These are phyloP conservation scores for Okapia johnstoni DNA, from an alignment of 2,113 vertebrate genomes.

Conservation along the genomic window DNA sequence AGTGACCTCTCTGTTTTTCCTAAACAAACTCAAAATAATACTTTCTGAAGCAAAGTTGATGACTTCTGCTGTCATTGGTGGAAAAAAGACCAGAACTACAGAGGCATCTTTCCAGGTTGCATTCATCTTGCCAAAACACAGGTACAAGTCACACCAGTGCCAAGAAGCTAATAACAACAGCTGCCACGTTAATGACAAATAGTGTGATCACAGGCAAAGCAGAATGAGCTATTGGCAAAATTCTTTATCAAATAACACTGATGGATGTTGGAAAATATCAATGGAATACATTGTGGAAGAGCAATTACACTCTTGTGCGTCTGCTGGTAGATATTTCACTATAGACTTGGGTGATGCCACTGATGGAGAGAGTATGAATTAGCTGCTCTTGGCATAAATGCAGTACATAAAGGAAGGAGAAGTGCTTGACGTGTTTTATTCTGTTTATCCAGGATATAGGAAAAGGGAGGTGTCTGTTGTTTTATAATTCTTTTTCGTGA, in stretches of 20 bases:
- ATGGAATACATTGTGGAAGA: not conserved
- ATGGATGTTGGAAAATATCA: slow-evolving; percentile 28
- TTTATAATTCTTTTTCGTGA: not conserved
- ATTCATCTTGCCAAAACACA: slow-evolving; percentile 51
- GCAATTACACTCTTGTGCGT: not conserved
- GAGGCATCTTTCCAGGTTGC: not conserved
- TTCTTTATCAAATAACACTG: slow-evolving; percentile 21
- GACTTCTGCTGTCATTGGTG: not conserved
- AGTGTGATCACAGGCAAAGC: not conserved
- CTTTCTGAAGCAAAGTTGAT: not conserved
- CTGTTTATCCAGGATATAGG: not conserved
- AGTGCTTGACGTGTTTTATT: not conserved
- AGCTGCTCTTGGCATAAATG: not conserved
- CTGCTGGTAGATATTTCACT: not conserved
- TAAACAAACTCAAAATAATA: not conserved
- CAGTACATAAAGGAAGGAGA: not conserved
- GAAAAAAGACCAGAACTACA: not conserved
- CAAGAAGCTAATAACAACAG: slow-evolving; percentile 20
- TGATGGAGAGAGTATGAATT: not conserved
- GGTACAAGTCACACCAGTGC: not conserved
- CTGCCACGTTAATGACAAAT: slow-evolving; percentile 32
- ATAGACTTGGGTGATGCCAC: not conserved
- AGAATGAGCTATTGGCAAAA: slow-evolving; percentile 34
- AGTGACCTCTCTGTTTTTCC: not conserved
- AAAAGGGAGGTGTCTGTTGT: not conserved